Conservation (phyloP, 2,797 vertebrate genomes). For the Spinibarbus caldwelli region DNA sequence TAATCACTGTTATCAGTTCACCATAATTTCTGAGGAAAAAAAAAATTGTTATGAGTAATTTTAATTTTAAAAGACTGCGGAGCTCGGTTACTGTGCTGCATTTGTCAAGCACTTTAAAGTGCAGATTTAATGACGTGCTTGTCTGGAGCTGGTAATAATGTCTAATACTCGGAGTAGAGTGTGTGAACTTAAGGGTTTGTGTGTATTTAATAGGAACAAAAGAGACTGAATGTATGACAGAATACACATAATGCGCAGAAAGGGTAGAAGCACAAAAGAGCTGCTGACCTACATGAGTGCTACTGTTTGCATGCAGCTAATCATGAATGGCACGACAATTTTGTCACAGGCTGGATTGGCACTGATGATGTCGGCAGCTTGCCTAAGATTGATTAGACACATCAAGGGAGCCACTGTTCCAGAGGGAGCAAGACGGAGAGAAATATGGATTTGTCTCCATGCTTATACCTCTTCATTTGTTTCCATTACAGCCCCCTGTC, state of each 20-base stretch:
- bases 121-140: slow-evolving; percentile 24
- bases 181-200: not conserved
- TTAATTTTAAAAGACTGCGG: slow-evolving; percentile 12
- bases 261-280: not conserved
- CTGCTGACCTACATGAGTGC: slow-evolving; percentile 45
- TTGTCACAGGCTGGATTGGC: slow-evolving; percentile 57
- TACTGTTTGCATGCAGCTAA: slow-evolving; percentile 57
- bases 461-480: slow-evolving; percentile 65
- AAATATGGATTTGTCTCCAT: slow-evolving; percentile 64
- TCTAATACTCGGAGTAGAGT: not conserved
- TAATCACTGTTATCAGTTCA: slow-evolving; percentile 37
- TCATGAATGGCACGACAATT: slow-evolving; percentile 57
- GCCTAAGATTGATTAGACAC: slow-evolving; percentile 66
- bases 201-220: not conserved
- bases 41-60: not conserved
- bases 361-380: slow-evolving; percentile 59
- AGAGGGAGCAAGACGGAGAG: slow-evolving; percentile 58
- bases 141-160: slow-evolving; percentile 12
- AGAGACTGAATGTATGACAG: not conserved
- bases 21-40: slow-evolving; percentile 11
- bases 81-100: not conserved
- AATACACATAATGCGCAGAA: not conserved
- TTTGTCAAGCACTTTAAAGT: slow-evolving; percentile 20
- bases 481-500: slow-evolving; percentile 65
- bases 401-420: slow-evolving; percentile 60